A percentile compares a stretch with the other conserved stretches of the same genome.
Conservation (phyloP, 2,113 vertebrate genomes). For the Nyctereutes procyonoides region DNA sequence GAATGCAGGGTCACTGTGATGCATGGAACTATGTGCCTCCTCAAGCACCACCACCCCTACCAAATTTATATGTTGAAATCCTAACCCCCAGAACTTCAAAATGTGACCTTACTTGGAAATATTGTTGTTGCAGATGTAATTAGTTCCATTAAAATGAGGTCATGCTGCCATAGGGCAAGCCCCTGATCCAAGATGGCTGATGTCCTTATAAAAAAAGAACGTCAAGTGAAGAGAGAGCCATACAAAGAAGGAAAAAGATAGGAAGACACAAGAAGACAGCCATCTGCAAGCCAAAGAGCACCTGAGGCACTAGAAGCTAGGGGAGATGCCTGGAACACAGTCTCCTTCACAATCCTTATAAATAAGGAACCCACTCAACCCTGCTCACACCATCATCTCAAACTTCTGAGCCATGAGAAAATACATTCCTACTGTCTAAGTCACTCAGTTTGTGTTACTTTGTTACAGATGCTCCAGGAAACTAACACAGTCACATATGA, state of each 20-base stretch:
- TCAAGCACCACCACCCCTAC: neutral
- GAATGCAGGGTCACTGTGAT: neutral
- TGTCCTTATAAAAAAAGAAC: neutral
- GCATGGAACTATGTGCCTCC: neutral
- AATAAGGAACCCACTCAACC: neutral
- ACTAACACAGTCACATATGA: rapidly evolving
- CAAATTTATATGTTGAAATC: neutral
- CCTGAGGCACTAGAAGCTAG: neutral
- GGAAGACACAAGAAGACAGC: neutral
- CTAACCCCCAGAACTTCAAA: neutral
- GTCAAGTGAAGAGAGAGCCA: neutral
- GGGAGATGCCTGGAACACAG: no score
- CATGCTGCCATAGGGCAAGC: neutral
- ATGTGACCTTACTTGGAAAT: neutral
- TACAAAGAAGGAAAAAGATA: neutral
- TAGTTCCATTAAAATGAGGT: neutral
- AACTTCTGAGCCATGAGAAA: neutral
- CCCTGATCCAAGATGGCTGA: neutral
- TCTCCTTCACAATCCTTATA: neutral
- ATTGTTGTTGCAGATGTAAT: neutral
- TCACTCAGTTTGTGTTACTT: neutral
- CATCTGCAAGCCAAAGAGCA: no score
- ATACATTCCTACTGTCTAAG: neutral
- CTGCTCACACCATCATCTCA: neutral
- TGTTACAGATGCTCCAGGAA: neutral